Conservation (phyloP, 2,888 invertebrate genomes). For the Hypercompe scribonia region DNA sequence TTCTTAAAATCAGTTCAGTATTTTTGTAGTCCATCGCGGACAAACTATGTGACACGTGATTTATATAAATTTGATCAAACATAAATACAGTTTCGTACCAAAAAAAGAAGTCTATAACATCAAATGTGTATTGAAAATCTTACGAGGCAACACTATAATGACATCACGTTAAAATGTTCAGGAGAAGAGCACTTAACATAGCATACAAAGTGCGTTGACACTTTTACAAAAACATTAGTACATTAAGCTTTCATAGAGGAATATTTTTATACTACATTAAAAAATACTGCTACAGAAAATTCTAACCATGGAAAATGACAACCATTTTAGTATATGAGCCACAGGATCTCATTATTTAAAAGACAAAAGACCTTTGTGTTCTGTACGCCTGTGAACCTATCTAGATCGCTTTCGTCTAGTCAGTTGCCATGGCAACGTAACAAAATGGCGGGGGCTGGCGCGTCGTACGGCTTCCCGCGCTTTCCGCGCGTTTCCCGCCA, state of each 20-base stretch:
- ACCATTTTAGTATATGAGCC: neutral
- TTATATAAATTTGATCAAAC: no score
- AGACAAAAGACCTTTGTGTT: conserved; percentile 6
- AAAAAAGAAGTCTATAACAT: no score
- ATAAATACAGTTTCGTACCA: no score
- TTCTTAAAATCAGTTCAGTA: no score
- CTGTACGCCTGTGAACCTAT: conserved; percentile 1
- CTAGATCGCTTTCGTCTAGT: conserved; percentile 41
- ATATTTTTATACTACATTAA: neutral
- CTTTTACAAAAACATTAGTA: neutral
- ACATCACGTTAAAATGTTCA: neutral
- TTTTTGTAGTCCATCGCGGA: no score
- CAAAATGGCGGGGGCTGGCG: conserved; percentile 63
- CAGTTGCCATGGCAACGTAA: conserved; percentile 62
- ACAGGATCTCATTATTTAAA: neutral
- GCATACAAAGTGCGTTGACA: neutral
- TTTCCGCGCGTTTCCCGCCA: conserved; percentile 60
- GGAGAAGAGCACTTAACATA: neutral
- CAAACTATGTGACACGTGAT: no score
- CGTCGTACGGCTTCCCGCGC: conserved; percentile 65
- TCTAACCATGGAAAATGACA: neutral
- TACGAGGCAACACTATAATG: neutral
- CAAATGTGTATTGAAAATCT: no score
- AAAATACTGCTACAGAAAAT: neutral
- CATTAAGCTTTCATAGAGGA: neutral